Percentiles rank a stretch among this genome's conserved stretches.
Conservation (phyloP, 2,113 vertebrate species). For the human region DNA sequence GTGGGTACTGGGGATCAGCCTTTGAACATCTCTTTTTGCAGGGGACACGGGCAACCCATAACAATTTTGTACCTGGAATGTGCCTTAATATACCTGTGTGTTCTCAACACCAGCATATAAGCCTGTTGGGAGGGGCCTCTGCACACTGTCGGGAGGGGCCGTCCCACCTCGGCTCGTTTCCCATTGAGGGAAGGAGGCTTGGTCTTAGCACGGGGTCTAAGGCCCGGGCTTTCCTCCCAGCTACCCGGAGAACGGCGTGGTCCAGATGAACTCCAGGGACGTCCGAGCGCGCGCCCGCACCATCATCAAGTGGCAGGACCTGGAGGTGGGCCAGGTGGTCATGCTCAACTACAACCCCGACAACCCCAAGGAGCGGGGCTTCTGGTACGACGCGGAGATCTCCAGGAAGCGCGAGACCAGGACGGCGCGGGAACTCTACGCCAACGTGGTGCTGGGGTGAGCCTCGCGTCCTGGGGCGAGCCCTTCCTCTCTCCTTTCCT, state of each 20-base stretch:
- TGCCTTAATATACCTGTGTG: background rate
- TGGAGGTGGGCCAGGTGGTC: slow-evolving; percentile 92
- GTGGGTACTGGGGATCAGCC: background rate
- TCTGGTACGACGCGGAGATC: slow-evolving; percentile 98
- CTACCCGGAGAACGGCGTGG: slow-evolving; percentile 95
- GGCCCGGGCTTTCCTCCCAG: slow-evolving; percentile 74
- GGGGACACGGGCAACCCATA: background rate
- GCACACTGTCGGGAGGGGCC: rapidly evolving
- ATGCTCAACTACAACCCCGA: slow-evolving; percentile 98
- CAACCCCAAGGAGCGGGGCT: slow-evolving; percentile 94
- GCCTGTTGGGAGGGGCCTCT: rapidly evolving
- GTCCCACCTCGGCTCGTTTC: rapidly evolving
- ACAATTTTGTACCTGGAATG: background rate
- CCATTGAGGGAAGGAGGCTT: rapidly evolving
- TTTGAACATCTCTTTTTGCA: background rate
- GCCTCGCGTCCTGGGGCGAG: background rate
- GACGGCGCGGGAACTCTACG: slow-evolving; percentile 88
- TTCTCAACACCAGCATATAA: background rate
- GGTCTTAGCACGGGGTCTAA: background rate
- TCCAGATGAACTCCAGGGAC: slow-evolving; percentile 87
- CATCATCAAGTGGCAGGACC: slow-evolving; percentile 93
- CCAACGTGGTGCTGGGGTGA: slow-evolving; percentile 94
- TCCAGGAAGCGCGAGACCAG: slow-evolving; percentile 92
- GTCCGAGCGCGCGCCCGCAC: slow-evolving; percentile 93
- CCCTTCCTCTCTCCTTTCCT: background rate